Evolutionary conservation across 2,888 invertebrate genomes (phyloP), one percentile per base, ranked within the genome.

Genomic region (Frankliniella fusca): DNA sequence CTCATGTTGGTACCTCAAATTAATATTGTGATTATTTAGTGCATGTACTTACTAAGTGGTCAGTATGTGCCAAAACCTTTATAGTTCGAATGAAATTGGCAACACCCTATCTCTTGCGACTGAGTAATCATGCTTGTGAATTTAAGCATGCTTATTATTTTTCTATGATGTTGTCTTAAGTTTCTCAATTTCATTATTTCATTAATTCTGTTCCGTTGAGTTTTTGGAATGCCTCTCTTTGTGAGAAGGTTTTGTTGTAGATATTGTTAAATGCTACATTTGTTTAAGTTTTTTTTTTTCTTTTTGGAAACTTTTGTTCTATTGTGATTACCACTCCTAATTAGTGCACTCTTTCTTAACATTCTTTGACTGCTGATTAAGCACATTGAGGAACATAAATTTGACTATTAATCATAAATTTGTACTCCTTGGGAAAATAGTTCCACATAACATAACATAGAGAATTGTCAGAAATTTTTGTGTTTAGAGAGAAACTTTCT

Each of bases 141-240:
- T 76, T 23, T 12, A 76, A 76, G 70, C 27, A 76, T 76, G 70
- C 70, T 76, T 76, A 76, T 76, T 76, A 76, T 76, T 76, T 76
- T 76, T 76, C 70, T 76, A 76, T 27, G 15, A 15, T 27, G 27
- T 76, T 23, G 27, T 23, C 27, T 76, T 12, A 76, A 27, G 70
- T 76, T 76, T 76, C 10, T 27, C 23, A 27, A 27, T 76, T 10
- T 76, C 27, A 27, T 76, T 27, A 76, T 23, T n/a, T 76, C 70
- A 76, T 9, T 76, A 27, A 76, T 76, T 27, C 5, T 76, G 12
- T 76, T 76, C 70, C 23, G 70, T 76, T 76, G 70, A 12, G 23
- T 76, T 27, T 27, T 76, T 76, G 70, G 27, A 27, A 11, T 12
- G 70, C 27, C 27, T 76, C 23, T 20, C 11, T 23, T 23, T 76